phyloP scores from a whole-genome alignment of 2,888 invertebrate species.

The Apodemia mormo region DNA sequence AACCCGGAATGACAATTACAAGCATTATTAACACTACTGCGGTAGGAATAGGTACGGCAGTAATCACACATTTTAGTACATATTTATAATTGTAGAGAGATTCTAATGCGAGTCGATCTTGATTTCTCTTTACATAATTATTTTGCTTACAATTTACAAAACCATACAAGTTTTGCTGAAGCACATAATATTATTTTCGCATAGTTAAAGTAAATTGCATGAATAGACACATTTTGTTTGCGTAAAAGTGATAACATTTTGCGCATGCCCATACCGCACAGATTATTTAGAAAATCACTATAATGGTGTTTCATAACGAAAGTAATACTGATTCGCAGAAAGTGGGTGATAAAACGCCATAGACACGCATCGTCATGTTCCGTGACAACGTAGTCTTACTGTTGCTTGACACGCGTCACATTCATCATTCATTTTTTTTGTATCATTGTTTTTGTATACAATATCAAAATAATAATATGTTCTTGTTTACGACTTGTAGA shows the following conservation, averaged over 20 bases:
- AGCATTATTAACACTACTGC: too few relatives aligned
- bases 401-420: not conserved
- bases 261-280: not conserved
- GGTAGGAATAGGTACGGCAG: too few relatives aligned
- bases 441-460: too few relatives aligned
- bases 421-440: not conserved
- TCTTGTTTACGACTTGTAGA: too few relatives aligned
- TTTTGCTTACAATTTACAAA: not conserved
- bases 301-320: slow-evolving; percentile 12
- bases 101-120: not conserved
- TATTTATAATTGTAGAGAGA: not conserved
- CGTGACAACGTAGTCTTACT: slow-evolving; percentile 30
- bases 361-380: slow-evolving; percentile 29
- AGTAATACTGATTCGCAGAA: slow-evolving; percentile 5
- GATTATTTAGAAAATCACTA: slow-evolving; percentile 4
- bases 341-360: slow-evolving; percentile 13
- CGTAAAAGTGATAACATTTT: slow-evolving; percentile 2
- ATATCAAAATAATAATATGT: too few relatives aligned
- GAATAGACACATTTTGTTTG: slow-evolving; percentile 1
- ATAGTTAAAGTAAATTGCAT: not conserved
- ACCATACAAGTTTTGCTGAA: not conserved
- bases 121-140: not conserved
- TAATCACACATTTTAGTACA: too few relatives aligned
- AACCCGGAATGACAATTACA: too few relatives aligned
- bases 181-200: not conserved